A percentile compares a stretch with the other conserved stretches of the same genome.
phyloP scores from a whole-genome alignment of 2,113 vertebrate species.

The Chamaetylas fuelleborni region DNA sequence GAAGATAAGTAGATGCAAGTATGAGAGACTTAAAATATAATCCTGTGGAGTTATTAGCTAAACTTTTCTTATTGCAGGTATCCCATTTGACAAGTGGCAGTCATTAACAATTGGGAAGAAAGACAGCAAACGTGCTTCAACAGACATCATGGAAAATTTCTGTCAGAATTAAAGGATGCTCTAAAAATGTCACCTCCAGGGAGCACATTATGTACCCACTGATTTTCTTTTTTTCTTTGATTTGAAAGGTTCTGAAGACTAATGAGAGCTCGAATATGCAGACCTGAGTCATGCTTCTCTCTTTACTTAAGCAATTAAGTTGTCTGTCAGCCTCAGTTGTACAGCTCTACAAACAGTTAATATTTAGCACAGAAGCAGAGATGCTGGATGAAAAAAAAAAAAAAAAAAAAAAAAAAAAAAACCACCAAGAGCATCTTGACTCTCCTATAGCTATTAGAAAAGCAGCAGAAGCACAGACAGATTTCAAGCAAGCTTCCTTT shows the following conservation, averaged over 20 bases:
- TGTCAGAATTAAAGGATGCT: not conserved
- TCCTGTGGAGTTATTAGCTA: not conserved
- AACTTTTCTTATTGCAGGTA: not conserved
- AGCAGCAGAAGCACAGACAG: not conserved
- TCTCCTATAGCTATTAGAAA: not conserved
- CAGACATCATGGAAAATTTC: not conserved
- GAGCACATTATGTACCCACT: not conserved
- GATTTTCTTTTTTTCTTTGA: not conserved
- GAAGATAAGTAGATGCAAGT: not conserved
- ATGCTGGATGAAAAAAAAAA: not conserved
- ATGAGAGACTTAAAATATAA: not conserved
- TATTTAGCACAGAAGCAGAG: not conserved
- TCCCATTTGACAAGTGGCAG: not conserved
- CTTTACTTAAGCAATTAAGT: not conserved
- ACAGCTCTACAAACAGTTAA: not conserved
- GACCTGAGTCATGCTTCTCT: not conserved
- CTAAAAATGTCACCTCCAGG: not conserved
- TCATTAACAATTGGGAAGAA: not conserved
- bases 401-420: not conserved
- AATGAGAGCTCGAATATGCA: not conserved
- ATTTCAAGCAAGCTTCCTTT: not conserved
- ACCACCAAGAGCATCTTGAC: not conserved
- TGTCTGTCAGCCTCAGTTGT: not conserved
- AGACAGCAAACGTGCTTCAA: not conserved
- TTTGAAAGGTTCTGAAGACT: not conserved